A percentile compares a stretch with the other conserved stretches of the same genome.
phyloP scores from a whole-genome alignment of 2,888 invertebrate genomes.

The Carcina quercana region DNA sequence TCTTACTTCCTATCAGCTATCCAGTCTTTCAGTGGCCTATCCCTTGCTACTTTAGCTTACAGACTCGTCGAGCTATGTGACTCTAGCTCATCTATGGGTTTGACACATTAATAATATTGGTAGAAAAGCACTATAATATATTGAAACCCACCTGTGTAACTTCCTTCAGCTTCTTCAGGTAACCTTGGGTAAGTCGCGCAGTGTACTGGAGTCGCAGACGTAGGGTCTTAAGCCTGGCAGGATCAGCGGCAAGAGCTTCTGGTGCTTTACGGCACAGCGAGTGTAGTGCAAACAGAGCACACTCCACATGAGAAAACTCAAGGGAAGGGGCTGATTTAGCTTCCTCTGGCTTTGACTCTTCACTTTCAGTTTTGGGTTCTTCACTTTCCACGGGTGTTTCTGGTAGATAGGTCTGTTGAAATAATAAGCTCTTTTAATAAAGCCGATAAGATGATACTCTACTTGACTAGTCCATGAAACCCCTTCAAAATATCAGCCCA shows the following conservation, averaged over 20 bases:
- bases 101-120: no score
- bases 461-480: no score
- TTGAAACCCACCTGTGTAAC: conserved; percentile 72
- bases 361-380: conserved; percentile 29
- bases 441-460: no score
- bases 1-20: no score
- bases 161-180: conserved; percentile 79
- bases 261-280: conserved; percentile 87
- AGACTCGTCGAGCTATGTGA: no score
- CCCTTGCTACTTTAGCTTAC: no score
- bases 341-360: conserved; percentile 40
- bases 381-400: conserved; percentile 83
- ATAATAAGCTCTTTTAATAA: no score
- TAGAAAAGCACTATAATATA: not conserved
- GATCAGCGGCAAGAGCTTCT: conserved; percentile 82
- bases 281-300: conserved; percentile 85
- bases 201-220: conserved; percentile 92
- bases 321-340: conserved; percentile 82
- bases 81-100: no score
- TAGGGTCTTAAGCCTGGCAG: conserved; percentile 86
- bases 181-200: conserved; percentile 93
- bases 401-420: conserved; percentile 87
- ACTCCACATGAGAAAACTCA: conserved; percentile 95
- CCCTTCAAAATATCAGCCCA: no score
- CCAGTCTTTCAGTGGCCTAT: no score